Evolutionary conservation across 1,140 invertebrate genomes (phyloP).

Genomic region (Drosophila micromelanica): DNA sequence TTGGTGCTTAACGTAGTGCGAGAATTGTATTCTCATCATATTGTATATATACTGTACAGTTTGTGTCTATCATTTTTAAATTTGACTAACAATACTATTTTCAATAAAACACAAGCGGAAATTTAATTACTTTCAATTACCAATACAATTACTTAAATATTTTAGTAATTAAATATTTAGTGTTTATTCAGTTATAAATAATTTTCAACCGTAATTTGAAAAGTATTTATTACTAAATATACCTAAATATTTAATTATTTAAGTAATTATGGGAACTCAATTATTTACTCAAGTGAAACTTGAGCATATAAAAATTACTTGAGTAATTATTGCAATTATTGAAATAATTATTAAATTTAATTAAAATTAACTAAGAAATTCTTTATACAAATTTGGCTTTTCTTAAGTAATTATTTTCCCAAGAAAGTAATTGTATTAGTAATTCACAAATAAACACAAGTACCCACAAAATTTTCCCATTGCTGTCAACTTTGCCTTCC

Average conservation of each 20-base stretch:
- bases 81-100: constrained; percentile 15
- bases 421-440: constrained; percentile 3
- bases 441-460: constrained; percentile 15
- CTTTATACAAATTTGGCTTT: neutral
- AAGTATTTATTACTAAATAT: neutral
- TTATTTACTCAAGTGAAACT: neutral
- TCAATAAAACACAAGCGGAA: neutral
- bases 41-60: constrained; percentile 22
- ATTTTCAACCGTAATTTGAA: too few relatives aligned
- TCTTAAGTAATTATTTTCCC: constrained; percentile 6
- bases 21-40: constrained; percentile 77
- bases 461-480: neutral
- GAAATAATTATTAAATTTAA: too few relatives aligned
- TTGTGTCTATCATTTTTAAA: constrained; percentile 18
- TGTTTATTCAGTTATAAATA: too few relatives aligned
- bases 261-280: neutral
- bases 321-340: too few relatives aligned
- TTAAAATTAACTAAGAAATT: neutral
- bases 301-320: neutral
- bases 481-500: constrained; percentile 3
- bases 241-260: neutral
- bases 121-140: constrained; percentile 15
- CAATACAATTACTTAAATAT: neutral
- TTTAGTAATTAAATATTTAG: too few relatives aligned
- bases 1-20: constrained; percentile 71